A percentile compares a stretch with the other conserved stretches of the same genome.
Evolutionary conservation across 2,888 invertebrate genomes (phyloP).

Genomic region (Nemotelus pantherinus): DNA sequence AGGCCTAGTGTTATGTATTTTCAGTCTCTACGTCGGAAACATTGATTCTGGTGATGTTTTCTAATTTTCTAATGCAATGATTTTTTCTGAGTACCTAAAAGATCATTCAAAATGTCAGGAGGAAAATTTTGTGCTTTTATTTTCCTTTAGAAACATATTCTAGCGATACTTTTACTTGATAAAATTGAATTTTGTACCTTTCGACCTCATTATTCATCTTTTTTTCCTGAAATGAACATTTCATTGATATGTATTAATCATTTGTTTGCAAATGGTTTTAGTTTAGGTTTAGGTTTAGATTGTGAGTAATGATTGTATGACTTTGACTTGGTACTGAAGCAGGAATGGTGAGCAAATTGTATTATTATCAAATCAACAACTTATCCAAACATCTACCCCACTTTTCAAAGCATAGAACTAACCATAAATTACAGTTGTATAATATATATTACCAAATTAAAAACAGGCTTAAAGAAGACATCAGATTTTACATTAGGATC

Average conservation of each 20-base stretch:
- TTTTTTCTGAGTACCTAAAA: too few relatives aligned
- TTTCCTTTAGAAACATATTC: neutral
- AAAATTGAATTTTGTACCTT: constrained; percentile 36
- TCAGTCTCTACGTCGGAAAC: too few relatives aligned
- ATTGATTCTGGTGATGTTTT: too few relatives aligned
- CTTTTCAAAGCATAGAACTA: constrained; percentile 16
- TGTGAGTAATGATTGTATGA: too few relatives aligned
- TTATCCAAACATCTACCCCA: constrained; percentile 46
- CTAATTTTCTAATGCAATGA: too few relatives aligned
- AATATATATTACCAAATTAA: neutral
- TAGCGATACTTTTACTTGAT: constrained; percentile 18
- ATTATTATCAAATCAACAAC: constrained; percentile 16
- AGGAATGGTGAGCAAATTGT: neutral
- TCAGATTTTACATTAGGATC: constrained; percentile 44
- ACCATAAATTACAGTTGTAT: neutral
- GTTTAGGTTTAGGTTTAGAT: too few relatives aligned
- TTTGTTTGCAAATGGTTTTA: too few relatives aligned
- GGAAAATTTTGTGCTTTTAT: too few relatives aligned
- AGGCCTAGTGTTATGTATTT: too few relatives aligned
- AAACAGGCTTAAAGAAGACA: constrained; percentile 48
- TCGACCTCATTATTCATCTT: constrained; percentile 38
- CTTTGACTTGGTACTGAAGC: neutral
- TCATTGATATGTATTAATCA: too few relatives aligned
- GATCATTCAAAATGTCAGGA: too few relatives aligned
- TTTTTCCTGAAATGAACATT: constrained; percentile 34